phyloP scores from a whole-genome alignment of 2,888 invertebrate genomes.

The Orthosia gothica region DNA sequence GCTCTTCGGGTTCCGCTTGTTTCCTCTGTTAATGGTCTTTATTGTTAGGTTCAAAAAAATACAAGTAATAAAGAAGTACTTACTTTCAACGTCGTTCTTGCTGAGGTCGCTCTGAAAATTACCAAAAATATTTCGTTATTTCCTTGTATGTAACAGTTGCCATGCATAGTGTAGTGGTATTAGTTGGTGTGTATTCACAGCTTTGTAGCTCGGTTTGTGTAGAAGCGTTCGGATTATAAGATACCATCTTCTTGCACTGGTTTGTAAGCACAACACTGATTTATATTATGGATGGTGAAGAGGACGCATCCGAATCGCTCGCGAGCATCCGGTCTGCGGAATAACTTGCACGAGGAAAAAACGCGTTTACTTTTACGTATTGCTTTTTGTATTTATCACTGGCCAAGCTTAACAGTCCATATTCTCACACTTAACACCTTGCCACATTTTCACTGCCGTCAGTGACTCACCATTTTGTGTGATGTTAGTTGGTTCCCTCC shows the following conservation, averaged over 20 bases:
- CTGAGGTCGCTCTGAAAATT: conserved; percentile 96
- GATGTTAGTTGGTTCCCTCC: conserved; percentile 92
- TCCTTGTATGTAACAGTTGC: conserved; percentile 78
- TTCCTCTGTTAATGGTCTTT: conserved; percentile 20
- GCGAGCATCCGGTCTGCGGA: conserved; percentile 88
- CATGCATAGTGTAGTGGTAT: conserved; percentile 79
- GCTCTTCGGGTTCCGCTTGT: background rate
- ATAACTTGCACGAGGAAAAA: conserved; percentile 78
- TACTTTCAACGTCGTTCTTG: conserved; percentile 97
- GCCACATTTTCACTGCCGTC: conserved; percentile 88
- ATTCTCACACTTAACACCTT: conserved; percentile 88
- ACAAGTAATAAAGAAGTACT: conserved; percentile 89
- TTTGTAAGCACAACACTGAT: conserved; percentile 84
- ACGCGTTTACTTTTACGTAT: conserved; percentile 67
- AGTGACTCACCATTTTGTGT: conserved; percentile 93
- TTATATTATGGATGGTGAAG: conserved; percentile 69
- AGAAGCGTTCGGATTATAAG: conserved; percentile 72
- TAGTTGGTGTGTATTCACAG: conserved; percentile 78
- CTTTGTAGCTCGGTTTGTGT: conserved; percentile 78
- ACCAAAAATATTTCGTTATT: conserved; percentile 89
- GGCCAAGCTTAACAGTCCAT: conserved; percentile 82
- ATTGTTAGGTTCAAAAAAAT: conserved; percentile 31
- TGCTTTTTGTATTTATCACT: conserved; percentile 79
- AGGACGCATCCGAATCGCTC: conserved; percentile 73
- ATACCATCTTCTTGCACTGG: conserved; percentile 84